Evolutionary conservation across 2,113 vertebrate genomes (phyloP).

Genomic region (Equus przewalskii): DNA sequence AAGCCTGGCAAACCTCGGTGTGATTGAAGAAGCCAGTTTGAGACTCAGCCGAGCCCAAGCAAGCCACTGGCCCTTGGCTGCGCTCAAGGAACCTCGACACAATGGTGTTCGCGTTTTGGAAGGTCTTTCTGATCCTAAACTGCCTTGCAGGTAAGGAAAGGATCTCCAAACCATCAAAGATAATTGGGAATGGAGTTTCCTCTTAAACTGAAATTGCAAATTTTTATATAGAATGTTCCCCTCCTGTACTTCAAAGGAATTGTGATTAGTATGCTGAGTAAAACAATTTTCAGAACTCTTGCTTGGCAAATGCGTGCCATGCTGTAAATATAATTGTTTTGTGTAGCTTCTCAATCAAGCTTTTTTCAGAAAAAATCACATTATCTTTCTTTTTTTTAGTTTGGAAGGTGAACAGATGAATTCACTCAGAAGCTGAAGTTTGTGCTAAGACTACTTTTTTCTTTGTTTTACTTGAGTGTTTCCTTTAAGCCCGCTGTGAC

Average conservation of each 20-base stretch:
- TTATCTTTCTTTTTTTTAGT: neutral
- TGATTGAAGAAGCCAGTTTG: conserved; percentile 70
- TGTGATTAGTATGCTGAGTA: neutral
- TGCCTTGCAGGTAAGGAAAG: conserved; percentile 79
- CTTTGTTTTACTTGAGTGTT: conserved; percentile 30
- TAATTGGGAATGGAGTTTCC: conserved; percentile 29
- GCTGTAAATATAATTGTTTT: conserved; percentile 27
- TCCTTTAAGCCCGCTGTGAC: conserved; percentile 28
- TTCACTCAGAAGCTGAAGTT: conserved; percentile 45
- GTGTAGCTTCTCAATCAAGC: conserved; percentile 22
- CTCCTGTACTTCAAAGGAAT: conserved; percentile 30
- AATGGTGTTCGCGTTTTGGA: conserved; percentile 72
- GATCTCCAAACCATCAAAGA: neutral
- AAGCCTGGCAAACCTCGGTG: conserved; percentile 70
- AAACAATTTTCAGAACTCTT: conserved; percentile 28
- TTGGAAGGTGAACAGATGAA: conserved; percentile 30
- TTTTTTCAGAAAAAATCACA: neutral
- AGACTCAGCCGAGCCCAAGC: conserved; percentile 51
- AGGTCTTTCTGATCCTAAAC: conserved; percentile 71
- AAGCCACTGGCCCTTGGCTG: conserved; percentile 20
- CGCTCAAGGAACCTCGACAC: neutral
- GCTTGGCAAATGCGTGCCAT: conserved; percentile 39
- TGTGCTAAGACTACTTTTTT: neutral
- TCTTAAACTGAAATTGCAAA: neutral
- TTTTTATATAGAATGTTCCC: neutral